Evolutionary conservation across 64 coral and sea anemone species (phyloP).

Genomic region (Trachythela sp.): DNA sequence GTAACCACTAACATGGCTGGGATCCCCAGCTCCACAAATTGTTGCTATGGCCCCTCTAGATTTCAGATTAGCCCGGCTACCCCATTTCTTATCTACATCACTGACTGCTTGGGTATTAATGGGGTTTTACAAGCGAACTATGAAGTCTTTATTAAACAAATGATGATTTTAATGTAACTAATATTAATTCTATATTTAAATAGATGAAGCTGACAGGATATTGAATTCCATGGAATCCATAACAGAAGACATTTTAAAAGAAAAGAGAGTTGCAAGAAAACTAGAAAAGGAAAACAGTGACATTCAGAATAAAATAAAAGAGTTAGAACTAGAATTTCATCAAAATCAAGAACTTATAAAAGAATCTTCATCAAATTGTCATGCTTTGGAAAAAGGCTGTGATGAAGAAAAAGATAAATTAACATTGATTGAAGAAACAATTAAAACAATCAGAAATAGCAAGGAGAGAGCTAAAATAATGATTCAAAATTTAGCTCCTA

Average conservation of each 20-base stretch:
- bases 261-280: conserved; percentile 80
- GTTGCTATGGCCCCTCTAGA: too few species aligned
- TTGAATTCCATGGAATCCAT: conserved; percentile 75
- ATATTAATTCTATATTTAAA: background rate
- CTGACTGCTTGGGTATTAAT: too few species aligned
- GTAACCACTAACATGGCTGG: too few species aligned
- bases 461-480: conserved; percentile 91
- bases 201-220: conserved; percentile 79
- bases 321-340: conserved; percentile 65
- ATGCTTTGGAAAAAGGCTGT: conserved; percentile 61
- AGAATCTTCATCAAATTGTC: conserved; percentile 57
- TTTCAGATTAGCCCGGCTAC: too few species aligned
- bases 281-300: conserved; percentile 66
- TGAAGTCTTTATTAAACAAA: too few species aligned
- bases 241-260: conserved; percentile 83
- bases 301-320: conserved; percentile 60
- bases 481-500: conserved; percentile 90
- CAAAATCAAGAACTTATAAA: conserved; percentile 42
- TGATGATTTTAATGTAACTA: too few species aligned
- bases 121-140: too few species aligned
- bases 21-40: too few species aligned
- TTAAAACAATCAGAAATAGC: conserved; percentile 83
- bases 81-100: too few species aligned
- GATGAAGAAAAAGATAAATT: conserved; percentile 83
- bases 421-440: conserved; percentile 83